Evolutionary conservation across 2,888 invertebrate genomes (phyloP).

Genomic region (Catocala sponsa): DNA sequence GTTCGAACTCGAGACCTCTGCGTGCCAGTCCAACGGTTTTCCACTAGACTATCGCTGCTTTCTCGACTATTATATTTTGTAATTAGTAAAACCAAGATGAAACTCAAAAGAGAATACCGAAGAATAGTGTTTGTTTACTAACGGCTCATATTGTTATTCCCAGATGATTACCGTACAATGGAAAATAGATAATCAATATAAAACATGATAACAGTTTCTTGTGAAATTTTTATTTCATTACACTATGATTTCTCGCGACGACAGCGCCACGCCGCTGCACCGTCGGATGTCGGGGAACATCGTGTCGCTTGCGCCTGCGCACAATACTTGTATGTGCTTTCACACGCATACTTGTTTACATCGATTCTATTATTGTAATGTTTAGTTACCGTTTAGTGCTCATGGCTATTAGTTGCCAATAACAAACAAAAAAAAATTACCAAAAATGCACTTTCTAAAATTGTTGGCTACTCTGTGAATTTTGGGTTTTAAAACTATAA

Average conservation of each 20-base stretch:
- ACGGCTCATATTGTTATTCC: no score
- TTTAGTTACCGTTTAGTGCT: constrained; percentile 52
- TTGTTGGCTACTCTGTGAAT: constrained; percentile 44
- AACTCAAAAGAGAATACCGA: no score
- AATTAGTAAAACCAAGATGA: no score
- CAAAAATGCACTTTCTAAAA: constrained; percentile 34
- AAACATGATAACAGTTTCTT: constrained; percentile 14
- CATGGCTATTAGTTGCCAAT: constrained; percentile 30
- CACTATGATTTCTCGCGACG: constrained; percentile 56
- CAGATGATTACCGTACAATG: not conserved
- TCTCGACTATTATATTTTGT: no score
- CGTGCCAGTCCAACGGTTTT: no score
- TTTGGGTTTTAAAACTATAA: constrained; percentile 36
- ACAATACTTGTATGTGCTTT: constrained; percentile 59
- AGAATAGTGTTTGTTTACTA: no score
- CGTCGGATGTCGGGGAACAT: constrained; percentile 43
- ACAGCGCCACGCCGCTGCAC: constrained; percentile 50
- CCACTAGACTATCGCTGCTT: no score
- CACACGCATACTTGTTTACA: constrained; percentile 63
- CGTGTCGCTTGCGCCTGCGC: constrained; percentile 43
- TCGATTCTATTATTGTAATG: constrained; percentile 53
- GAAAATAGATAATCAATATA: not conserved
- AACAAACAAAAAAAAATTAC: constrained; percentile 1
- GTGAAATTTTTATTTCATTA: constrained; percentile 42
- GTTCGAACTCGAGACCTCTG: no score